phyloP scores from a whole-genome alignment of 2,888 invertebrate species.

The Cantharis rufa region DNA sequence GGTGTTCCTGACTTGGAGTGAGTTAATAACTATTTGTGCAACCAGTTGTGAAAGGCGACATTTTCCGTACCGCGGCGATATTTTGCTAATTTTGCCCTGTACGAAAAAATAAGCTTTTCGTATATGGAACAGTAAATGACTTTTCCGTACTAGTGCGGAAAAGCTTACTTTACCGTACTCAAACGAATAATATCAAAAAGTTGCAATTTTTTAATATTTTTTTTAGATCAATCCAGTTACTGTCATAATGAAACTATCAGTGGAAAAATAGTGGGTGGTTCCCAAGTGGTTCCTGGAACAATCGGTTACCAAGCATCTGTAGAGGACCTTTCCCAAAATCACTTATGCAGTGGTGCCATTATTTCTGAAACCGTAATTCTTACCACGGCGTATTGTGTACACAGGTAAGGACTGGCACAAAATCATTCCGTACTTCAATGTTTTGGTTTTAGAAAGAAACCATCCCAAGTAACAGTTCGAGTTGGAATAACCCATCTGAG shows the following conservation, averaged over 20 bases:
- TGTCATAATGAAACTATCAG: background rate
- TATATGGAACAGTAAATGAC: too few species aligned
- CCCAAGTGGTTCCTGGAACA: slow-evolving; percentile 58
- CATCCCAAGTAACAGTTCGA: slow-evolving; percentile 43
- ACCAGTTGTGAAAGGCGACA: too few species aligned
- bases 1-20: background rate
- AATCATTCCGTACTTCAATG: background rate
- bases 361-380: slow-evolving; percentile 56
- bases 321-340: slow-evolving; percentile 57
- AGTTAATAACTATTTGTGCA: background rate
- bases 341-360: slow-evolving; percentile 66
- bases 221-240: background rate
- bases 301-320: slow-evolving; percentile 61
- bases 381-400: slow-evolving; percentile 38
- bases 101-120: too few species aligned
- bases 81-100: too few species aligned
- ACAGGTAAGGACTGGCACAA: slow-evolving; percentile 23
- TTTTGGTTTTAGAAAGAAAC: slow-evolving; percentile 28
- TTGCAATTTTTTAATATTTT: background rate
- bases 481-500: slow-evolving; percentile 47
- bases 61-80: too few species aligned
- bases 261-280: slow-evolving; percentile 59
- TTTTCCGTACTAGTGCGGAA: too few species aligned
- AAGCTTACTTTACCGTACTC: too few species aligned
- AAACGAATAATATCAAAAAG: too few species aligned